These are phyloP conservation scores for Fissipunctia ypsillon DNA, from an alignment of 2,888 invertebrate genomes.

Conservation along the genomic window DNA sequence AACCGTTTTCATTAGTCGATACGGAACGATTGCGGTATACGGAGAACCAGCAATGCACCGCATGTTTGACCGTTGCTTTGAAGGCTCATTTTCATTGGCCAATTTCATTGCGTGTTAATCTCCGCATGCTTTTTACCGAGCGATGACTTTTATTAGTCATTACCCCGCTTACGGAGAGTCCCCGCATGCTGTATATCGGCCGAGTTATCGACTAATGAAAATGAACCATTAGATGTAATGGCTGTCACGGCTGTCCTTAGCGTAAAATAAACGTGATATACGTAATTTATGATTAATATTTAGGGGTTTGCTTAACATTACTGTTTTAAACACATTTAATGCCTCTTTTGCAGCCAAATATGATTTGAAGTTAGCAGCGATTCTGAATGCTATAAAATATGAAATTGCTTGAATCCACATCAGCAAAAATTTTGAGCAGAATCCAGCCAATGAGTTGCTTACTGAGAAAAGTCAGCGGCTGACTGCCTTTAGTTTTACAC, in stretches of 20 bases:
- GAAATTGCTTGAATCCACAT: background rate
- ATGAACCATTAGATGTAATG: background rate
- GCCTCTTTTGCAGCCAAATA: background rate
- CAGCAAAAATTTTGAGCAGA: background rate
- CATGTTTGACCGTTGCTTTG: too few relatives aligned
- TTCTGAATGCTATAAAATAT: constrained; percentile 1
- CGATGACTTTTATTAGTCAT: too few relatives aligned
- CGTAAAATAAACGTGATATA: constrained; percentile 46
- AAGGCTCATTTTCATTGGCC: too few relatives aligned
- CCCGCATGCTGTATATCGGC: too few relatives aligned
- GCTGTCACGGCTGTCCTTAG: constrained; percentile 49
- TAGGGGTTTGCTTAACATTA: constrained; percentile 5
- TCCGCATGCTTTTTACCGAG: too few relatives aligned
- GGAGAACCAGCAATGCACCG: too few relatives aligned
- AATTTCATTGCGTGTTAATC: too few relatives aligned
- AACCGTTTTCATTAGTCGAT: too few relatives aligned
- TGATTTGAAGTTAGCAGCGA: background rate
- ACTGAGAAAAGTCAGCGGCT: constrained; percentile 22
- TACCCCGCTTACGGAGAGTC: too few relatives aligned
- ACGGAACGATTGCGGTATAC: too few relatives aligned
- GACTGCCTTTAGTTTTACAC: constrained; percentile 1
- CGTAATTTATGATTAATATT: constrained; percentile 11
- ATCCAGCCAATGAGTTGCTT: constrained; percentile 1
- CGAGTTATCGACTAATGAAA: too few relatives aligned
- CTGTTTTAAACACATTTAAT: background rate